phyloP scores from a whole-genome alignment of 1,140 invertebrate genomes.

The Probaryconus sp. region DNA sequence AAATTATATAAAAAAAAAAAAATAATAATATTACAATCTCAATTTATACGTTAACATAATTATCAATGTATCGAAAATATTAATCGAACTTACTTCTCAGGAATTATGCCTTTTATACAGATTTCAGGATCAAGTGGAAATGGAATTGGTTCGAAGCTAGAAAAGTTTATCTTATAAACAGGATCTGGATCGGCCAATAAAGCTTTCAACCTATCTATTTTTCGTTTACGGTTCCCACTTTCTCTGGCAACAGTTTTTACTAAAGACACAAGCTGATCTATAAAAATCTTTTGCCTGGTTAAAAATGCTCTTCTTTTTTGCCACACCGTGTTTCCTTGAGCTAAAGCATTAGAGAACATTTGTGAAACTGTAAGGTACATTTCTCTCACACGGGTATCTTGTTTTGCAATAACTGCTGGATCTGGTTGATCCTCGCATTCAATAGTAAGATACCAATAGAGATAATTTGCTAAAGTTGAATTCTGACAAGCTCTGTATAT shows the following conservation, averaged over 20 bases:
- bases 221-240: constrained; percentile 94
- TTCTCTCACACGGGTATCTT: constrained; percentile 85
- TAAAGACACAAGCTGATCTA: constrained; percentile 93
- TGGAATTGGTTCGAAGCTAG: constrained; percentile 93
- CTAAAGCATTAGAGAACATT: constrained; percentile 87
- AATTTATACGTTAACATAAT: too few species aligned
- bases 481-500: constrained; percentile 94
- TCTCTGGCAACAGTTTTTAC: constrained; percentile 94
- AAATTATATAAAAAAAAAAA: constrained; percentile 45
- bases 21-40: constrained; percentile 19
- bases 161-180: constrained; percentile 91
- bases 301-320: constrained; percentile 85
- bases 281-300: constrained; percentile 91
- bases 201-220: constrained; percentile 91
- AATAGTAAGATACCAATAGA: constrained; percentile 97
- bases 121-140: constrained; percentile 96
- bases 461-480: constrained; percentile 94
- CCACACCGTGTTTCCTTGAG: constrained; percentile 83
- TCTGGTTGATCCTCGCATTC: constrained; percentile 92
- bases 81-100: constrained; percentile 82
- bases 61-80: constrained; percentile 1
- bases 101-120: constrained; percentile 92
- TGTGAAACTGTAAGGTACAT: constrained; percentile 95
- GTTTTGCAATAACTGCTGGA: constrained; percentile 81
- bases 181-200: constrained; percentile 88